Evolutionary conservation across 2,888 invertebrate genomes (phyloP), one percentile per base, ranked within the genome.

Genomic region (Callyntrura sp.): DNA sequence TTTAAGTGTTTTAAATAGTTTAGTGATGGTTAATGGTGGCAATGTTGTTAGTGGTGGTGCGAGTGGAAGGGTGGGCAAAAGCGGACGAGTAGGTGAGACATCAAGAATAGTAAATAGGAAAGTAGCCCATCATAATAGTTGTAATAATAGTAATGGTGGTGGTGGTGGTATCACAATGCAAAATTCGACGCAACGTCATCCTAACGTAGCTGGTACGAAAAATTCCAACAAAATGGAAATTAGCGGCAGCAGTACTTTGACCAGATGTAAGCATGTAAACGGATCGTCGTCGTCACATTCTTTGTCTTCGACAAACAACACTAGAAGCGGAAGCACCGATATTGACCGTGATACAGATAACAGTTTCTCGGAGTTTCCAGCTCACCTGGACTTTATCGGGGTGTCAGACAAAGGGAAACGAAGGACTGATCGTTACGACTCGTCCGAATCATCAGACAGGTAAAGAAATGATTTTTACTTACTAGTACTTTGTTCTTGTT

Each of bases 361-460:
- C 48, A 90, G 88, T 25, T 90, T 90, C 86, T 91, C 92, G 5
- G 90, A 90, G 43, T 92, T 88, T 60, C 90, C 90, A 23, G 78
- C 86, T 25, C 90, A 91, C 68, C 90, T 92, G 48, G 92, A 91
- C 57, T 92, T 92, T 62, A 90, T 92, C 14, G 90, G 90, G 35
- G 68, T 85, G 8, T 25, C 78, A 0, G 91, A 92, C 51, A 92
- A 93, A 57, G 90, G 91, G 95, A 98, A 97, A 95, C 96, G 98
- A 95, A 97, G 98, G 95, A 96, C 97, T 95, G 97, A 98, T 96
- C 96, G 98, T 95, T 98, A 97, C 96, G 98, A 98, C 96, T 98
- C 98, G 95, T 98, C 98, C 94, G 98, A 98, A 95, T 98, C 98
- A 94, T 98, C 98, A 95, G 98, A 98, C 97, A 98, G 98, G 98